Base-by-base conservation (phyloP, 2,113 vertebrate species). In the Larimichthys polyactis region DNA sequence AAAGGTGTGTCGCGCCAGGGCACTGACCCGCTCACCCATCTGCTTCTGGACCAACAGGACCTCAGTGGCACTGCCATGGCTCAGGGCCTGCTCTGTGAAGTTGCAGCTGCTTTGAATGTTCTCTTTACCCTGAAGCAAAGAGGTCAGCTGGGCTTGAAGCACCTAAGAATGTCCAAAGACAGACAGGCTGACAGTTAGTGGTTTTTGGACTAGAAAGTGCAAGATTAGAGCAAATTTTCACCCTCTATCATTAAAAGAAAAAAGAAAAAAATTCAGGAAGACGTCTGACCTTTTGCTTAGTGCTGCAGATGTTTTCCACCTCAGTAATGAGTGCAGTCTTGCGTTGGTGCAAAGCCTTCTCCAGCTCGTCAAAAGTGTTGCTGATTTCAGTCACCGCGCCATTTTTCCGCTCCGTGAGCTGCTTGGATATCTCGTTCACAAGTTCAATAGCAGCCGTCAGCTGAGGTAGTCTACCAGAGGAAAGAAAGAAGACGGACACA, bases 41-140 rank as follows among this genome's bases (percentile, higher is more conserved):
- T 99, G 98, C 90, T 99, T 99, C 57, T 96, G 95, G 52, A 99
- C 97, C 78, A 99, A 73, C 75, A 99, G 94, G 65, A 99, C 97
- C 91, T 99, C 98, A 0, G 96, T 96, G 80, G 97, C 97, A 0
- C 97, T 97, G 89, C 98, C 98, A 2, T 98, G 97, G 80, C 95
- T 96, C 91, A 99, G 94, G 0, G 98, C 98, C 90, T 99, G 97
- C 91, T 99, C 98, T 0, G 98, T 97, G 88, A 99, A 99, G 68
- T 95, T 96, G 80, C 97, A 97, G 94, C 98, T 99, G 91, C 97
- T 98, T 77, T 97, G 95, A 75, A 99, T 99, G 93, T 98, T 97
- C 77, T 99, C 97, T 91, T 97, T 97, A 43, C 98, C 97, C 89
- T 97, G 97, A n/a, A 97, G 96, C 86, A 99, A 91, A 0, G 95